A percentile compares a stretch with the other conserved stretches of the same genome.
Evolutionary conservation across 2,113 vertebrate species (phyloP).

Genomic region (human): DNA sequence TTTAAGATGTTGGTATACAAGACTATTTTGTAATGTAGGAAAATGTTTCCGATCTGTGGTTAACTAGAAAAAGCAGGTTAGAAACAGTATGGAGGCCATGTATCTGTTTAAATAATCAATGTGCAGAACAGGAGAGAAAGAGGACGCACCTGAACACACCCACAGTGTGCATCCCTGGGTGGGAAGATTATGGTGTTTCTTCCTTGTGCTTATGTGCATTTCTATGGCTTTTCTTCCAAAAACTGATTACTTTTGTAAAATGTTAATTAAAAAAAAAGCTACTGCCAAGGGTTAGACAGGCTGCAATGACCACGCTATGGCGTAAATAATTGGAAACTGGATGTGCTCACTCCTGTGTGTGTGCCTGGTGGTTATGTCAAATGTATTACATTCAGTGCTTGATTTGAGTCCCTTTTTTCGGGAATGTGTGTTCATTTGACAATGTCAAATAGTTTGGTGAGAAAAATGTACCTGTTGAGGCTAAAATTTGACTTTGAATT

Average conservation of each 20-base stretch:
- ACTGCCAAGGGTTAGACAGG: too few species aligned
- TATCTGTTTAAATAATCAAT: background rate
- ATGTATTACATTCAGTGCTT: background rate
- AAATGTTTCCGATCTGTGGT: background rate
- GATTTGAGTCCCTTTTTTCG: background rate
- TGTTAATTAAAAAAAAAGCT: background rate
- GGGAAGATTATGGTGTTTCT: background rate
- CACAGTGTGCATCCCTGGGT: background rate
- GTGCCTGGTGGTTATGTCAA: background rate
- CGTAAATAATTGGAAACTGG: rapidly evolving
- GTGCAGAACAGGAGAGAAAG: background rate
- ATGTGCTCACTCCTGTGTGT: background rate
- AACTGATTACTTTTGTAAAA: background rate
- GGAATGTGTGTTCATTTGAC: background rate
- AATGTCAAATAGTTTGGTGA: background rate
- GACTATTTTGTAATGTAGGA: background rate
- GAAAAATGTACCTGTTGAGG: background rate
- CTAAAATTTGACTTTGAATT: background rate
- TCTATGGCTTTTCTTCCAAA: background rate
- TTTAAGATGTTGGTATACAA: background rate
- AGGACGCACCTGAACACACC: background rate
- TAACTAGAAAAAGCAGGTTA: background rate
- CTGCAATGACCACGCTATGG: background rate
- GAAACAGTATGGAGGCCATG: background rate
- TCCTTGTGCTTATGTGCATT: background rate